phyloP scores from a whole-genome alignment of 2,797 vertebrate genomes.

The Poecilia picta region DNA sequence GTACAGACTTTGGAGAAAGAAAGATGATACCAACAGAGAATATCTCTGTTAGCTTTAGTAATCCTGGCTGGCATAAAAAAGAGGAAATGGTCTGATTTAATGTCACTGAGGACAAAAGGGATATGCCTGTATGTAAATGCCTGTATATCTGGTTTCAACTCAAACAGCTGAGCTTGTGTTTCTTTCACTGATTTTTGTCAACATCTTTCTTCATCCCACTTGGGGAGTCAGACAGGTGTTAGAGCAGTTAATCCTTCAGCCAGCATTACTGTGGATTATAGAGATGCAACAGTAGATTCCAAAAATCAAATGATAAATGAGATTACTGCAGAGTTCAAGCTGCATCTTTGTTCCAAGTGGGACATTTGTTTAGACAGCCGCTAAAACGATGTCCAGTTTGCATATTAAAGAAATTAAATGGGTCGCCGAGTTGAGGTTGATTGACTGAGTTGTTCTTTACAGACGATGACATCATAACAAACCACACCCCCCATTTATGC shows the following conservation, averaged over 20 bases:
- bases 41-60: neutral
- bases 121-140: neutral
- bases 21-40: neutral
- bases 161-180: neutral
- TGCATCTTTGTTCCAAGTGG: neutral
- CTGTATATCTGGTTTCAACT: neutral
- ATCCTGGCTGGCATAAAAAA: neutral
- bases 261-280: constrained; percentile 1
- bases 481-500: neutral
- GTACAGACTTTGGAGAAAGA: neutral
- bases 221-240: neutral
- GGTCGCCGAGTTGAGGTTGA: neutral
- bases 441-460: neutral
- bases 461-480: neutral
- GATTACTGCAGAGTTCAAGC: constrained; percentile 1
- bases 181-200: neutral
- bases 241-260: neutral
- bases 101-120: neutral
- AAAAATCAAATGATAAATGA: neutral
- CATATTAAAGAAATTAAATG: neutral
- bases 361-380: neutral
- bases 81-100: neutral
- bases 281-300: neutral
- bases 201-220: neutral
- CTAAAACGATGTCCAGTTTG: no score